Evolutionary conservation across 1,140 invertebrate species (phyloP).

Genomic region (Asobara japonica): DNA sequence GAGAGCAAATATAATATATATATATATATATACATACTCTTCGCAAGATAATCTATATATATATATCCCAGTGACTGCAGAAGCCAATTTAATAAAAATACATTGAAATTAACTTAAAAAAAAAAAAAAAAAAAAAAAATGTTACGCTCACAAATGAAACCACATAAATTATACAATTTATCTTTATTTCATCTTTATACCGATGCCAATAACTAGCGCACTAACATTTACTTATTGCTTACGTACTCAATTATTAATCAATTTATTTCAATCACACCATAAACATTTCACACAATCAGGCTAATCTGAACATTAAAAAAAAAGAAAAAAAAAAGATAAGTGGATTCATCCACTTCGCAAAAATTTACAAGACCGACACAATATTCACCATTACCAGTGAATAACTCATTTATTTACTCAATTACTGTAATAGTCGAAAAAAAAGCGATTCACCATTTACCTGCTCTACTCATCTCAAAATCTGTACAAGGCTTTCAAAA

Average conservation of each 20-base stretch:
- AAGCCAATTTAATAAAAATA: not conserved
- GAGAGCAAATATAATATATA: too few relatives aligned
- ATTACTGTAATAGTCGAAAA: not conserved
- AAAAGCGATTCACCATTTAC: conserved; percentile 6
- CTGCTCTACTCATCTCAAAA: not conserved
- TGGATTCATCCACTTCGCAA: conserved; percentile 35
- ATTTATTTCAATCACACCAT: not conserved
- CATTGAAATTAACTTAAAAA: not conserved
- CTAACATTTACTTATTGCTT: conserved; percentile 48
- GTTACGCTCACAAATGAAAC: too few relatives aligned
- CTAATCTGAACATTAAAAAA: conserved; percentile 16
- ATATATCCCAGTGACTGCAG: not conserved
- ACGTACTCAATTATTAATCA: not conserved
- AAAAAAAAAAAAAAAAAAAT: conserved; percentile 21
- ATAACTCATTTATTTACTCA: not conserved
- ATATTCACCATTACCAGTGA: not conserved
- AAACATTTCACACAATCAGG: not conserved
- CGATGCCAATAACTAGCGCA: conserved; percentile 47
- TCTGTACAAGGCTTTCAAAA: conserved; percentile 8
- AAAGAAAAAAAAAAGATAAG: conserved; percentile 19
- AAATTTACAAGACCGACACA: conserved; percentile 28
- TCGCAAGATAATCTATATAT: not conserved
- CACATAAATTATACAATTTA: conserved; percentile 38
- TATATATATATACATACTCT: too few relatives aligned
- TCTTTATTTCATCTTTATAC: conserved; percentile 51